phyloP scores from a whole-genome alignment of 2,113 vertebrate genomes.

The Sitta europaea region DNA sequence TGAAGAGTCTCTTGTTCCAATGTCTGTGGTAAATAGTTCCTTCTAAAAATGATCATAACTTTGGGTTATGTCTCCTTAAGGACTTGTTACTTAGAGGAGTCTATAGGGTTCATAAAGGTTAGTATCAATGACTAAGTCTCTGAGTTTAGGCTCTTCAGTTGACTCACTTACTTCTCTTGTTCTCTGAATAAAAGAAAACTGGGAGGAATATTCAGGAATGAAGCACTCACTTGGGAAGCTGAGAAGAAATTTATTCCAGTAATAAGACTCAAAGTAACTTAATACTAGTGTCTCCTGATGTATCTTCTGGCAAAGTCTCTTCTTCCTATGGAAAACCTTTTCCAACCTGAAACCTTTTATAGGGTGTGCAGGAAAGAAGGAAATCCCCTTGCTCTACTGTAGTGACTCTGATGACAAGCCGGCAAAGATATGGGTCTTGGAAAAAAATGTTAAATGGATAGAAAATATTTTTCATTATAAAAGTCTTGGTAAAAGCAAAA shows the following conservation, averaged over 20 bases:
- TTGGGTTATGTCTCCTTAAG: not conserved
- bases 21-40: not conserved
- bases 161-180: constrained; percentile 22
- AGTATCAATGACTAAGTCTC: not conserved
- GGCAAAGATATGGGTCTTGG: not conserved
- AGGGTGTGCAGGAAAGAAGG: not conserved
- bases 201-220: constrained; percentile 4
- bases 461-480: not conserved
- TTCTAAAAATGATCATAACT: not conserved
- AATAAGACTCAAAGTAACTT: not conserved
- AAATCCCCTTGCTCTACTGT: not conserved
- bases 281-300: not conserved
- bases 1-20: not conserved
- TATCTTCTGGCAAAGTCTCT: not conserved
- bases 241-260: constrained; percentile 10
- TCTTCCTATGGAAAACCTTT: not conserved
- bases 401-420: not conserved
- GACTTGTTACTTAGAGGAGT: constrained; percentile 30
- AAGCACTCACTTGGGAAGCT: constrained; percentile 7
- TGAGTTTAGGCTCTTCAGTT: constrained; percentile 14
- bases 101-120: constrained; percentile 21
- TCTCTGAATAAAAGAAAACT: not conserved
- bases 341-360: not conserved
- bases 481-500: not conserved
- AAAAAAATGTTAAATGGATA: not conserved